Base-by-base conservation (phyloP, 1,140 invertebrate species). In the Caenorhabditis brenneri region DNA sequence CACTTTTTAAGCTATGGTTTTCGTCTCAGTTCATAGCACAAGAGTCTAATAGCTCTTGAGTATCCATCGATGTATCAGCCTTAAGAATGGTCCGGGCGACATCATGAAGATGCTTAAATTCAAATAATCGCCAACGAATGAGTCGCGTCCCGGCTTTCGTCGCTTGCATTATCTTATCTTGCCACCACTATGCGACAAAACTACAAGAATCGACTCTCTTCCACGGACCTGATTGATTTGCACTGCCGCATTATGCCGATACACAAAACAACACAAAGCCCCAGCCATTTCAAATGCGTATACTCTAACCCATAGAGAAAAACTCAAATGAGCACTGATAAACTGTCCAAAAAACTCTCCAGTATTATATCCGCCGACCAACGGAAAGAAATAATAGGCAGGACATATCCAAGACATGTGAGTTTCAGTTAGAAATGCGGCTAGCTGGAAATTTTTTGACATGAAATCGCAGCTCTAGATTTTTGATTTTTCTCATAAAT, bases 171-270 rank as follows among this genome's bases (percentile, higher is more conserved):
- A n/a, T n/a, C n/a, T n/a, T n/a, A n/a, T n/a, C n/a, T n/a, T n/a
- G n/a, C n/a, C n/a, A n/a, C n/a, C n/a, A n/a, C n/a, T n/a, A n/a
- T n/a, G n/a, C n/a, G n/a, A n/a, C n/a, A n/a, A n/a, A n/a, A n/a
- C n/a, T n/a, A n/a, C n/a, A n/a, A n/a, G n/a, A n/a, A n/a, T n/a
- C n/a, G n/a, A n/a, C n/a, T n/a, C n/a, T n/a, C n/a, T n/a, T n/a
- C n/a, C n/a, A n/a, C n/a, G n/a, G n/a, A 60, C 58, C 31, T 60
- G 58, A 60, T 22, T 60, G 33, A 60, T 60, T 16, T 60, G 58
- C 15, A 36, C 58, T 5, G 58, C 58, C 12, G 58, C 58, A 60
- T 60, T 60, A 60, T 60, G 58, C 19, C 58, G 24, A 60, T 60
- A 60, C 4, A 60, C 58, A 22, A 60, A 60, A n/a, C 58, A 60